Conservation (phyloP, 2,113 vertebrate species). For the Myocastor coypus region DNA sequence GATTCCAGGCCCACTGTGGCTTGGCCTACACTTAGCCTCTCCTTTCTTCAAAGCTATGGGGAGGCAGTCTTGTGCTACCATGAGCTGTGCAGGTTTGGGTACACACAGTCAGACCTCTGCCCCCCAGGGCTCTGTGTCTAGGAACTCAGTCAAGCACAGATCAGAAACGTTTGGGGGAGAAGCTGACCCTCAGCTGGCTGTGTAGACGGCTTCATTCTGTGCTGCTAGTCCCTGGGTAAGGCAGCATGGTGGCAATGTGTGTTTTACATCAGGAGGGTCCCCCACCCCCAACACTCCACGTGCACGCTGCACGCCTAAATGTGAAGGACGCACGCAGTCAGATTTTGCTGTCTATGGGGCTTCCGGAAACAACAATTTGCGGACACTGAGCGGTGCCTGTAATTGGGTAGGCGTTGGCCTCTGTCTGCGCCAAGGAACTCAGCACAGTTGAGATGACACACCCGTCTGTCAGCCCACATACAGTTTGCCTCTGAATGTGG, state of each 20-base stretch:
- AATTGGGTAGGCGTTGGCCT: not conserved
- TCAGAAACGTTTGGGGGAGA: not conserved
- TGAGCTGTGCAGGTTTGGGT: not conserved
- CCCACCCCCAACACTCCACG: too few relatives aligned
- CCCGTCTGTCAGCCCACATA: not conserved
- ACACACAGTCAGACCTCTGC: not conserved
- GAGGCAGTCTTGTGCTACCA: not conserved
- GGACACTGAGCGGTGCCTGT: not conserved
- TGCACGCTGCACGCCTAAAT: too few relatives aligned
- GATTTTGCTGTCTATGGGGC: not conserved
- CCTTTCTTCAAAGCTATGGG: not conserved
- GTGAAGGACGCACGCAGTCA: not conserved
- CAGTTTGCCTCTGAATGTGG: not conserved
- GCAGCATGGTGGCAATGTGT: not conserved
- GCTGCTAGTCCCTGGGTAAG: too few relatives aligned
- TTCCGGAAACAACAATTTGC: not conserved
- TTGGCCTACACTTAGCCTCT: not conserved
- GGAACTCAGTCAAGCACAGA: not conserved
- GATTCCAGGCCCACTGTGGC: not conserved
- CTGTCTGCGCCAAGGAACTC: not conserved
- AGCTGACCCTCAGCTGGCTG: not conserved
- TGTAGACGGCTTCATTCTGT: not conserved
- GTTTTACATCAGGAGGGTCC: not conserved
- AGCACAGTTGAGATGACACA: not conserved
- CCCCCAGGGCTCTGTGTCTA: not conserved